These are phyloP conservation scores for Microtus oregoni DNA, from an alignment of 2,113 vertebrate species.

Conservation along the genomic window DNA sequence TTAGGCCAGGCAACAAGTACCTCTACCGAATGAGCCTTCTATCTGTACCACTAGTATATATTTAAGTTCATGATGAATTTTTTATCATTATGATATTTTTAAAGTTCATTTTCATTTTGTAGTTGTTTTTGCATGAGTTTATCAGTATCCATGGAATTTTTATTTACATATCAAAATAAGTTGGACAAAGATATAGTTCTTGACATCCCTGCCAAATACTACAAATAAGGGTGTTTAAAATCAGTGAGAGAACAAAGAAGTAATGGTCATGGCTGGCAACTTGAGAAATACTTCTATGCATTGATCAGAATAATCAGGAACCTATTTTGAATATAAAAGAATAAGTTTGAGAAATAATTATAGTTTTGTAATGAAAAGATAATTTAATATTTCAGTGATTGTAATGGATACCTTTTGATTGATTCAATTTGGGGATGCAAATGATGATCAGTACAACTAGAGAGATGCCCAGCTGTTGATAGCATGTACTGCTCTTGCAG, in stretches of 20 bases:
- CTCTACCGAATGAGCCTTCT: background rate
- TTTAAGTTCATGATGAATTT: background rate
- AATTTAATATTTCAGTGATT: background rate
- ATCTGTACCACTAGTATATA: background rate
- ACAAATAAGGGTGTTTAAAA: background rate
- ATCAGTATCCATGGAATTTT: background rate
- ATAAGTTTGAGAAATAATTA: background rate
- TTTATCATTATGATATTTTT: background rate
- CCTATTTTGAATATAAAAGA: background rate
- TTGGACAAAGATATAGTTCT: background rate
- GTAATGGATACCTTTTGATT: background rate
- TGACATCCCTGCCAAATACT: background rate
- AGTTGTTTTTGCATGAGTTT: background rate
- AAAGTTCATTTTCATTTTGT: background rate
- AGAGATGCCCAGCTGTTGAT: no score
- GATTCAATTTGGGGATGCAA: background rate
- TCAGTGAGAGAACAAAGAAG: background rate
- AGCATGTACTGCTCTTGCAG: no score
- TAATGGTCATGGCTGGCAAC: background rate
- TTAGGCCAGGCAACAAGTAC: background rate
- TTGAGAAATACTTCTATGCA: background rate
- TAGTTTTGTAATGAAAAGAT: background rate
- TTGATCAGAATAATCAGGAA: background rate
- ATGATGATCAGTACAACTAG: no score
- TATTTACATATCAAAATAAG: background rate